These are phyloP conservation scores for Homalodisca vitripennis DNA, from an alignment of 1,140 invertebrate genomes.

Conservation along the genomic window DNA sequence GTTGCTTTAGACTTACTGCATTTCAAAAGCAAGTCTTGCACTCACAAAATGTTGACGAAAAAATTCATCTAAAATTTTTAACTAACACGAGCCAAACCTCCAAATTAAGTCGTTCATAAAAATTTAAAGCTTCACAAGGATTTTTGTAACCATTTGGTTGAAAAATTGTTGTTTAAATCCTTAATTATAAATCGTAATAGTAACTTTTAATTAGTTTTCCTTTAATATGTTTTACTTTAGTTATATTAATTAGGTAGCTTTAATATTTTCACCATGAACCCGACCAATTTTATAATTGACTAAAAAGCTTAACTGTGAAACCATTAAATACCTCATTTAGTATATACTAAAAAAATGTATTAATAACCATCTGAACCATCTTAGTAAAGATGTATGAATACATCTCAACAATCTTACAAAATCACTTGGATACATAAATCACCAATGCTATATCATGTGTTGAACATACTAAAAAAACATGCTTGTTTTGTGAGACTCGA, in stretches of 20 bases:
- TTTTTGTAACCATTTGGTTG: too few relatives aligned
- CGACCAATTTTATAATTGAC: neutral
- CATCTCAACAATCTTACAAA: too few relatives aligned
- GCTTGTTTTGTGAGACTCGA: neutral
- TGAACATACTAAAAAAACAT: neutral
- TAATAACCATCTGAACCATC: neutral
- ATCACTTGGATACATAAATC: neutral
- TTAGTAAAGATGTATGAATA: neutral
- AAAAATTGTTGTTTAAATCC: too few relatives aligned
- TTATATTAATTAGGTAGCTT: too few relatives aligned
- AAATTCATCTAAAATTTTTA: too few relatives aligned
- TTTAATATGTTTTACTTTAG: too few relatives aligned
- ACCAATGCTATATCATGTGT: neutral
- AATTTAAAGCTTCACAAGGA: too few relatives aligned
- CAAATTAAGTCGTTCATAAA: too few relatives aligned
- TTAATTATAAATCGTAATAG: too few relatives aligned
- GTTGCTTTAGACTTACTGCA: neutral
- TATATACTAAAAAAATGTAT: neutral
- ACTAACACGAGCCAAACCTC: too few relatives aligned
- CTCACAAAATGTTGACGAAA: neutral
- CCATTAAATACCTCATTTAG: neutral
- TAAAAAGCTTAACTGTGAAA: neutral
- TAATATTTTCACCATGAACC: too few relatives aligned
- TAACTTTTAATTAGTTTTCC: too few relatives aligned
- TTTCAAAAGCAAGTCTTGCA: neutral